phyloP scores from a whole-genome alignment of 2,113 vertebrate species.

The Arothron firmamentum region DNA sequence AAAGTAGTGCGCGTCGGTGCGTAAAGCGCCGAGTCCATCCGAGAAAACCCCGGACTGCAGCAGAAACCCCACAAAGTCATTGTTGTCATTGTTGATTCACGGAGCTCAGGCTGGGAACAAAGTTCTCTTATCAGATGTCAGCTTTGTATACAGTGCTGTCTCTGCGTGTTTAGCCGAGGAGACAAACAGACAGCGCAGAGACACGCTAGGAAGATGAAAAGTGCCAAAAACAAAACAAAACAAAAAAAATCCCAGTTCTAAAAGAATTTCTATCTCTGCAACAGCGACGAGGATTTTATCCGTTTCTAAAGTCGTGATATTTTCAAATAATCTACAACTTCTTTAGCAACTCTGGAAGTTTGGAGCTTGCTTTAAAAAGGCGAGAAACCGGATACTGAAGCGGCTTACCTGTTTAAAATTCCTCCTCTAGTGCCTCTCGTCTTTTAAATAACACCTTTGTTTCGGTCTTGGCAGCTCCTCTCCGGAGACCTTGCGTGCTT shows the following conservation, averaged over 20 bases:
- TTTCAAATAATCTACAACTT: too few species aligned
- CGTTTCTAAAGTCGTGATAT: too few species aligned
- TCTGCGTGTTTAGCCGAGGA: constrained; percentile 10
- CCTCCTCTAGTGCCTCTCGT: neutral
- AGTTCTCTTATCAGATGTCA: constrained; percentile 45
- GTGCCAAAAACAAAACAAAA: too few species aligned
- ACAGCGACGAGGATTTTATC: too few species aligned
- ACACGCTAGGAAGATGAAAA: neutral
- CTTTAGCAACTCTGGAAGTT: too few species aligned
- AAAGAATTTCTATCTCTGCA: too few species aligned
- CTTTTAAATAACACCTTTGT: too few species aligned
- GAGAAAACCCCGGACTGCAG: neutral
- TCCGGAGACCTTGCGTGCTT: neutral
- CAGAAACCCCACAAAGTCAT: constrained; percentile 26
- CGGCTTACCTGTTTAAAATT: constrained; percentile 34
- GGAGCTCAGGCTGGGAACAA: constrained; percentile 37
- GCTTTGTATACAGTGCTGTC: constrained; percentile 15
- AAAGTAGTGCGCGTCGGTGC: constrained; percentile 36
- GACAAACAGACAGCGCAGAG: constrained; percentile 18
- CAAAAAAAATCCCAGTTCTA: too few species aligned
- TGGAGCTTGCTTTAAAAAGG: too few species aligned
- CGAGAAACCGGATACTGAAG: neutral
- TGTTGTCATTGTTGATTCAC: constrained; percentile 54
- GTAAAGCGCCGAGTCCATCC: constrained; percentile 5
- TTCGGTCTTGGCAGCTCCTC: neutral